phyloP scores from a whole-genome alignment of 2,113 vertebrate species.

The Dendrocopos noguchii region DNA sequence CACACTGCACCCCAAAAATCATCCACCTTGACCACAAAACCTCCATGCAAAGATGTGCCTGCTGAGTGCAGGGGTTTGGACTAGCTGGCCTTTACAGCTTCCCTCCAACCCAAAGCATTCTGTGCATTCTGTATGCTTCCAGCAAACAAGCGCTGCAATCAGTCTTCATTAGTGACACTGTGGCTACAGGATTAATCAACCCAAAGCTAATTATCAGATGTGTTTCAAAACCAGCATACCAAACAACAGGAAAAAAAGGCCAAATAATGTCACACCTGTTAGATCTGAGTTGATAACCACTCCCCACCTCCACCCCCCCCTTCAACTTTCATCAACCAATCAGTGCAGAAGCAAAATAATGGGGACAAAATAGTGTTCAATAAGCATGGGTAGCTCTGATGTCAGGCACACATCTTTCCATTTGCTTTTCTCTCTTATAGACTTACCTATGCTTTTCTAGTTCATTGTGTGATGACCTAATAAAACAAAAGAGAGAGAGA shows the following conservation, averaged over 20 bases:
- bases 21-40: not conserved
- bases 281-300: not conserved
- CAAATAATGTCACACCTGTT: not conserved
- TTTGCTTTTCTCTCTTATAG: not conserved
- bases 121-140: not conserved
- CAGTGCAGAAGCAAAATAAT: not conserved
- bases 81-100: not conserved
- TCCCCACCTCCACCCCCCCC: fast-evolving
- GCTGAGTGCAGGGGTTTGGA: not conserved
- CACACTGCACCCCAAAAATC: not conserved
- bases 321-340: not conserved
- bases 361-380: not conserved
- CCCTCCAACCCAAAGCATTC: not conserved
- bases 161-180: not conserved
- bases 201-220: not conserved
- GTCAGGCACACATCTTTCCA: not conserved
- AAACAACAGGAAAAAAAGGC: not conserved
- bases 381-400: not conserved
- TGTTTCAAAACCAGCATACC: not conserved
- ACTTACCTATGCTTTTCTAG: slow-evolving; percentile 99
- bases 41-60: not conserved
- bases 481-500: slow-evolving; percentile 71
- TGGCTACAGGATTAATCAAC: not conserved
- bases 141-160: slow-evolving; percentile 14
- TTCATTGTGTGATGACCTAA: slow-evolving; percentile 97